phyloP scores from a whole-genome alignment of 2,797 vertebrate species.

The Limnodromus scolopaceus region DNA sequence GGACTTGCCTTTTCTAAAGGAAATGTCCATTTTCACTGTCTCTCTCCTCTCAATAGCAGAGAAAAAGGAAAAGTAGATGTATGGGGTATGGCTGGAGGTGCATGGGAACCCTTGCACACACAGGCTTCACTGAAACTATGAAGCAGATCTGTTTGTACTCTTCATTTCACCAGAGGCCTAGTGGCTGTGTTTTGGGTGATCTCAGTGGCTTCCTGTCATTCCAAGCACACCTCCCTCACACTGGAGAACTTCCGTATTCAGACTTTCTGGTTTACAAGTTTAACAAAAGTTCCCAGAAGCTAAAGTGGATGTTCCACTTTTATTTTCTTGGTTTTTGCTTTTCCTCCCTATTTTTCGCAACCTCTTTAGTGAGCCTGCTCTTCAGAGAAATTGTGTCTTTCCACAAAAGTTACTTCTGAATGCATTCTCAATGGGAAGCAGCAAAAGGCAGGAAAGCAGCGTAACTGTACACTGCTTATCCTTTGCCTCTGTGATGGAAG shows the following conservation, averaged over 20 bases:
- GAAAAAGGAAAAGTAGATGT: not conserved
- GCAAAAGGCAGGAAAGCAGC: not conserved
- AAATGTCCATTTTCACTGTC: rapidly evolving
- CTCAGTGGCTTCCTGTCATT: not conserved
- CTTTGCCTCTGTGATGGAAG: not conserved
- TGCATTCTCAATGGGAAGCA: not conserved
- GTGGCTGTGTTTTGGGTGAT: not conserved
- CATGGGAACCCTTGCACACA: not conserved
- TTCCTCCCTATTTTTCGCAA: not conserved
- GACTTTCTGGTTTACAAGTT: not conserved
- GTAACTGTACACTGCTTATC: not conserved
- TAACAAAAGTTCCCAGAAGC: not conserved
- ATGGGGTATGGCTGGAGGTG: not conserved
- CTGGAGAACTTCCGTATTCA: not conserved
- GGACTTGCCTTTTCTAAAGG: not conserved
- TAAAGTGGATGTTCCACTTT: not conserved
- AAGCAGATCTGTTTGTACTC: not conserved
- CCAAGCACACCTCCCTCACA: not conserved
- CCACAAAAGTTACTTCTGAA: not conserved
- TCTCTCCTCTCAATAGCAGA: not conserved
- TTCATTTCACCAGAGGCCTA: not conserved
- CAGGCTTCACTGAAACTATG: not conserved
- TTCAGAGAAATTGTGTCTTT: not conserved
- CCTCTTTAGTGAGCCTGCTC: not conserved
- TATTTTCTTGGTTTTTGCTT: not conserved